Conservation (phyloP, 2,797 vertebrate genomes). For the Labeo calbasu region DNA sequence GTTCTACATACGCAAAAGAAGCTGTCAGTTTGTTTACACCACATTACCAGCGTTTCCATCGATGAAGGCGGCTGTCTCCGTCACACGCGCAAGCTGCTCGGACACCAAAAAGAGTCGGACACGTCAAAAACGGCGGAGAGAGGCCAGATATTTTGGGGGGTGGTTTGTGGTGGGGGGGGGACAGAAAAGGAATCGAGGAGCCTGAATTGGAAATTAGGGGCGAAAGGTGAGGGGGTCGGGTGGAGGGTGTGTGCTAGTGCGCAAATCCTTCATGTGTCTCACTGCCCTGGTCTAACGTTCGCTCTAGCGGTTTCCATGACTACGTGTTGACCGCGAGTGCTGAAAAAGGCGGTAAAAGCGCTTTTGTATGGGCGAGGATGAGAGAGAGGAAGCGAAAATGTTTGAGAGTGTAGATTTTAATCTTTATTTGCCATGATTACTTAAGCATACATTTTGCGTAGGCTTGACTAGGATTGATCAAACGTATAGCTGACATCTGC, state of each 20-base stretch:
- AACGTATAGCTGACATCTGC: slow-evolving; percentile 31
- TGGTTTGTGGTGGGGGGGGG: slow-evolving; percentile 33
- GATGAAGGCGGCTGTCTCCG: slow-evolving; percentile 48
- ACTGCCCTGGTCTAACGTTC: background rate
- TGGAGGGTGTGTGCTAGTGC: slow-evolving; percentile 33
- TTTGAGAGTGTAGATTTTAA: background rate
- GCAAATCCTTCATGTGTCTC: slow-evolving; percentile 21
- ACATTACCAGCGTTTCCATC: slow-evolving; percentile 60
- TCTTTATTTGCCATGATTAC: background rate
- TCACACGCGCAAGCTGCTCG: slow-evolving; percentile 36
- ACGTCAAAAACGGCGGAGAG: slow-evolving; percentile 38
- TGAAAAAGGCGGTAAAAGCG: background rate
- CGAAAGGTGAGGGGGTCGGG: slow-evolving; percentile 62
- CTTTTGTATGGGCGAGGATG: background rate
- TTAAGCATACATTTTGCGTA: background rate
- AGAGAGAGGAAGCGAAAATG: background rate
- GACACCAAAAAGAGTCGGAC: slow-evolving; percentile 42
- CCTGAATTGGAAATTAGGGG: slow-evolving; percentile 58
- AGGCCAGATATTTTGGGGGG: slow-evolving; percentile 37
- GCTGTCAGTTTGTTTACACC: slow-evolving; percentile 31
- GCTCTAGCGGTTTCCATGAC: slow-evolving; percentile 56
- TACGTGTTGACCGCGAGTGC: slow-evolving; percentile 42
- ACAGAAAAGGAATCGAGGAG: slow-evolving; percentile 68
- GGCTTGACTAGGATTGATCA: background rate
- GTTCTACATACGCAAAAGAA: slow-evolving; percentile 10